Conservation (phyloP, 2,113 vertebrate genomes). For the Cnemophilus loriae region DNA sequence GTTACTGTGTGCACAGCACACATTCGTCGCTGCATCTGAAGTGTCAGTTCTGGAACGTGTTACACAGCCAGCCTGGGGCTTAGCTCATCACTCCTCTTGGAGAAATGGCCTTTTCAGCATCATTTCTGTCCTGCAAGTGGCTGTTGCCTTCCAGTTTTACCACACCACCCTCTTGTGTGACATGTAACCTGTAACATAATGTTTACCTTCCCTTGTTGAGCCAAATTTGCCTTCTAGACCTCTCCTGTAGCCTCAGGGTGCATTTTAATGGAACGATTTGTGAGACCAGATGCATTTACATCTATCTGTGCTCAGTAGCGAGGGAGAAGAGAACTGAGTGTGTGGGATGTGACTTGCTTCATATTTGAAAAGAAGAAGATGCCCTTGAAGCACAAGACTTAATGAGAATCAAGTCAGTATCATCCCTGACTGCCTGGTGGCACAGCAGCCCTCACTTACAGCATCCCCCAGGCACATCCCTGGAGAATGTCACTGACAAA, state of each 20-base stretch:
- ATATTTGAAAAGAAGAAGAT: not conserved
- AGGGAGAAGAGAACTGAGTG: not conserved
- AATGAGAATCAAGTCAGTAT: not conserved
- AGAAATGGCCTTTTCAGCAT: not conserved
- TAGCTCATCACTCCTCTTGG: not conserved
- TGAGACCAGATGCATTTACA: constrained; percentile 16
- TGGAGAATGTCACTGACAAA: not conserved
- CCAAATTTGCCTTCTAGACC: not conserved
- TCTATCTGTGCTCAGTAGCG: not conserved
- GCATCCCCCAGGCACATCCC: not conserved
- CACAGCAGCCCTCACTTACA: not conserved
- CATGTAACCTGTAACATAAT: not conserved
- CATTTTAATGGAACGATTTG: constrained; percentile 35
- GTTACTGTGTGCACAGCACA: not conserved
- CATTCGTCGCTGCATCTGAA: not conserved
- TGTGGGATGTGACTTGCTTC: not conserved
- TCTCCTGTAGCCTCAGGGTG: not conserved
- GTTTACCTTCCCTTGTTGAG: not conserved
- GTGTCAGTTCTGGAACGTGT: not conserved
- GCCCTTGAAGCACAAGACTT: not conserved
- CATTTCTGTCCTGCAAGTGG: not conserved
- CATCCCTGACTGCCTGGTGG: not conserved
- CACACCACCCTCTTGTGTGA: rapidly evolving
- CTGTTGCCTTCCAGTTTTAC: not conserved
- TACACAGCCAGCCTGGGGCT: not conserved